These are phyloP conservation scores for Drosophila pegasa DNA, from an alignment of 2,888 invertebrate genomes.

Conservation along the genomic window DNA sequence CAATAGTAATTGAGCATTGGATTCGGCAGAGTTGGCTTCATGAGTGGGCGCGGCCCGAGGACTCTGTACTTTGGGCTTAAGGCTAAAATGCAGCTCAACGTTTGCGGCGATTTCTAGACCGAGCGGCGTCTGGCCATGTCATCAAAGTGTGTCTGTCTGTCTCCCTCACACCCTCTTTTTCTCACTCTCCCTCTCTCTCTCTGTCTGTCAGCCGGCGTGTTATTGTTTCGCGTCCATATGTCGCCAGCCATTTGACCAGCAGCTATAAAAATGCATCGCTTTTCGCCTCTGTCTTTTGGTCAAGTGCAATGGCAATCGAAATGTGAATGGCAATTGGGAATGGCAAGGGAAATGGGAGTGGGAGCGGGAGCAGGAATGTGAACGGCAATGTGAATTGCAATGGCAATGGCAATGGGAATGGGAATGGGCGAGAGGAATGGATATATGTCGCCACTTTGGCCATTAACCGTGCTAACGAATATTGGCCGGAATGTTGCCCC, in stretches of 20 bases:
- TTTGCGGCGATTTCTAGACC: constrained; percentile 16
- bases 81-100: neutral
- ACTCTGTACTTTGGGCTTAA: neutral
- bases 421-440: constrained; percentile 7
- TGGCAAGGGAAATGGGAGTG: constrained; percentile 13
- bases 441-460: constrained; percentile 51
- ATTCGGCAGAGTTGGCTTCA: neutral
- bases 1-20: constrained; percentile 60
- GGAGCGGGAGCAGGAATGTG: neutral
- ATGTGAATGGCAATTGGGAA: constrained; percentile 40
- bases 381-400: constrained; percentile 21
- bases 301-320: constrained; percentile 54
- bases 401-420: constrained; percentile 18
- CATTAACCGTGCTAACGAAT: constrained; percentile 62
- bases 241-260: constrained; percentile 63
- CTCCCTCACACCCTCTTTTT: neutral
- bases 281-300: constrained; percentile 51
- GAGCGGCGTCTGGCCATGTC: constrained; percentile 19
- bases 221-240: constrained; percentile 70
- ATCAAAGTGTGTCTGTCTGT: neutral
- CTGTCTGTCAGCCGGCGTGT: constrained; percentile 8
- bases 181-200: neutral
- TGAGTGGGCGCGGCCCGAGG: neutral
- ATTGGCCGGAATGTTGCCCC: constrained; percentile 48
- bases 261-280: constrained; percentile 61